Evolutionary conservation across 2,113 vertebrate species (phyloP), one percentile per base, ranked within the genome.

Genomic region (Drymodes brunneopygia): DNA sequence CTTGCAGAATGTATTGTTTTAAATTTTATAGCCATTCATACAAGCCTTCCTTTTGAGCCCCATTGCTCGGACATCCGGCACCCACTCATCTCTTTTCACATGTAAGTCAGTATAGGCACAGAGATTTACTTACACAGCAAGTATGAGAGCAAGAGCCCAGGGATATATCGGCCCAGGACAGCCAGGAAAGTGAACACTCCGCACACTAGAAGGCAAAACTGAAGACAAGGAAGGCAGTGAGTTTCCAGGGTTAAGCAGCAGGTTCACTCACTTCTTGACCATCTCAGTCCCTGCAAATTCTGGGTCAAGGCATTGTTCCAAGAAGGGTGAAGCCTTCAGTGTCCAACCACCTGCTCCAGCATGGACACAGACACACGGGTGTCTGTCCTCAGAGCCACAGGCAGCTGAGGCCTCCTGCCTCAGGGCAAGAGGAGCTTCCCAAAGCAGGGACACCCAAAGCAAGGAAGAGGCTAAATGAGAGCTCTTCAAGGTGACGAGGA

Each of bases 131-230:
- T 97, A 99, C 99, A 97, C 50, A 98, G 97, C 79, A 98, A 80
- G 93, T 99, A 99, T 5, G 98, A 99, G n/a, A 99, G 98, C 96
- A 99, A 80, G 80, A 99, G 94, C 48, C 99, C 99, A 60, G 99
- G 99, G 96, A 99, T 95, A 77, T 98, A 99, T 64, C 81, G 97
- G 92, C 99, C 99, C 94, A 99, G 97, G 88, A 98, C 95, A 69
- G 99, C 98, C 98, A 99, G 93, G 94, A 98, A 98, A 48, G 98
- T 98, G 91, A 99, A 98, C 81, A 98, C 92, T 79, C 98, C 98
- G 95, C 99, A 99, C 88, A 96, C 98, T 97, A 99, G 83, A 97
- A 99, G 94, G 96, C 99, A 99, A 97, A 99, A 99, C 99, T 99
- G 96, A 74, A 96, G 84, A 91, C 84, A 88, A 2, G 86, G 87